Evolutionary conservation across 2,797 vertebrate genomes (phyloP), one percentile per base, ranked within the genome.

Genomic region (Dermochelys coriacea): DNA sequence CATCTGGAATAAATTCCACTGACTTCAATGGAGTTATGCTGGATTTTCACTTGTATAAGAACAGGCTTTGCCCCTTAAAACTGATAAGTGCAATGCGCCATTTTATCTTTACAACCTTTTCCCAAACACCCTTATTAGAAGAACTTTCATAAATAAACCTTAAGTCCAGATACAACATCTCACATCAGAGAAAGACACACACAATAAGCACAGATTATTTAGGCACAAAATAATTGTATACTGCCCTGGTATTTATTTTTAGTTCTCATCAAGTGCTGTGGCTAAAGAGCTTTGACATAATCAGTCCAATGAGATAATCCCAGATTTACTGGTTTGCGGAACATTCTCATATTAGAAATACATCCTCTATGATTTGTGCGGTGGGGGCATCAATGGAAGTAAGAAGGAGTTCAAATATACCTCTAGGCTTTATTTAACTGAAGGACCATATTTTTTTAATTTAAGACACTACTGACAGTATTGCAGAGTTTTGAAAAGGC

Each of bases 221-320:
- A 95, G 82, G 92, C 51, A 91, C 47, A 94, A 92, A 96, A 96
- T 86, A 94, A 89, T 95, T 86, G 91, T 83, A 91, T 64, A 8
- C 45, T 82, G 75, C 79, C 21, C 91, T 2, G 45, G 71, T 79
- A 29, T 97, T 97, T 97, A 95, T 96, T 98, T 98, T 98, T 97
- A 97, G 97, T 91, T 90, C 87, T 96, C 94, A 78, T 94, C 95
- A 97, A 96, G 94, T 96, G 96, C 86, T 95, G 95, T 95, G 93
- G 95, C 96, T 97, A 97, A 98, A 98, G 95, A 97, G 97, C 97
- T 98, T 97, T 97, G 98, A 97, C 97, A 98, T 98, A 98, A 98
- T 98, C 97, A 89, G 95, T 97, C 91, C 78, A 37, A 97, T 87
- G 94, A 97, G 97, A 98, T 98, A 98, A 98, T 98, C 97, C 97